A percentile compares a stretch with the other conserved stretches of the same genome.
Conservation (phyloP, 2,888 invertebrate genomes). For the Drymonia ruficornis region DNA sequence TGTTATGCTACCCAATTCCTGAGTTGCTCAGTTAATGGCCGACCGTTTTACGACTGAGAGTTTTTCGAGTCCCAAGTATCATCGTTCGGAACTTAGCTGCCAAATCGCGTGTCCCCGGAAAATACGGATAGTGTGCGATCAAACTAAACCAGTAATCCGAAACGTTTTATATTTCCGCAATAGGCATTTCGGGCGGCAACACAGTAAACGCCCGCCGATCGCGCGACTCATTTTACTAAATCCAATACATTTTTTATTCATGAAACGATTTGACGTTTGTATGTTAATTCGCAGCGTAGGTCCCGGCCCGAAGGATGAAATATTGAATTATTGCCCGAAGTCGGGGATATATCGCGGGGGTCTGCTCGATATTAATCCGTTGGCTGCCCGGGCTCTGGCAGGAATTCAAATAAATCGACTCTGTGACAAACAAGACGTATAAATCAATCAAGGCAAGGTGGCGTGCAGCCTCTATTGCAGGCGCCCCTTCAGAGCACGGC, state of each 20-base stretch:
- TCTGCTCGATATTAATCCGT: conserved; percentile 82
- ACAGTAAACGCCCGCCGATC: conserved; percentile 62
- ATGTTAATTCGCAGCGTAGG: conserved; percentile 82
- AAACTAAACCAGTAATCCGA: conserved; percentile 59
- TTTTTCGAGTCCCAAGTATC: conserved; percentile 41
- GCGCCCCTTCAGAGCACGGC: conserved; percentile 55
- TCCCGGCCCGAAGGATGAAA: conserved; percentile 80
- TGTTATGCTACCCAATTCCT: conserved; percentile 39
- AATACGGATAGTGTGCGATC: conserved; percentile 58
- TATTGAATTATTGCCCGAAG: conserved; percentile 83
- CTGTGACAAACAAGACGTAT: conserved; percentile 85
- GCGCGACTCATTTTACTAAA: conserved; percentile 81
- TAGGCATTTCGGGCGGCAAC: conserved; percentile 65
- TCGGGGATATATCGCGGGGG: conserved; percentile 79
- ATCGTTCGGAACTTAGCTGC: conserved; percentile 42
- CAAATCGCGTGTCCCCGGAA: conserved; percentile 54
- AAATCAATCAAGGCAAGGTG: conserved; percentile 84
- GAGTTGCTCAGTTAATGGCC: conserved; percentile 36
- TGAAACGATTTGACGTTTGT: conserved; percentile 84
- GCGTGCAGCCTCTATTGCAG: conserved; percentile 79
- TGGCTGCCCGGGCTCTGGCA: conserved; percentile 77
- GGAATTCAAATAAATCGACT: conserved; percentile 84
- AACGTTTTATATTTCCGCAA: conserved; percentile 73
- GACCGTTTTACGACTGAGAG: conserved; percentile 38
- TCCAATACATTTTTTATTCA: conserved; percentile 85